A percentile compares a stretch with the other conserved stretches of the same genome.
These are phyloP conservation scores for Megalops atlanticus DNA, from an alignment of 2,113 vertebrate species.

Conservation along the genomic window DNA sequence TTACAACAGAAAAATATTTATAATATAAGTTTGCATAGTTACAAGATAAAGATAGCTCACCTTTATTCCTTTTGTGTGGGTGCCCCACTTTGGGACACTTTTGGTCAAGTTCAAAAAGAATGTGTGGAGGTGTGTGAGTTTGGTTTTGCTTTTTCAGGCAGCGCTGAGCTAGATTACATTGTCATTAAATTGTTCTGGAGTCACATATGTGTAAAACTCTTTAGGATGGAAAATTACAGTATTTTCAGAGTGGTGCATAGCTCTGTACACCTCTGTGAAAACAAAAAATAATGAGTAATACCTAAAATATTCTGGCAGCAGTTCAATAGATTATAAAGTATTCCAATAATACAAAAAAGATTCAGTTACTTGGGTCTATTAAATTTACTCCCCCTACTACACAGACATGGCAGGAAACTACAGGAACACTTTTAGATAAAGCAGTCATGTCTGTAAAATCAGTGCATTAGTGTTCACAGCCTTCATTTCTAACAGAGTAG, in stretches of 20 bases:
- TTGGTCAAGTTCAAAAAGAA: not conserved
- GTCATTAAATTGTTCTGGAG: not conserved
- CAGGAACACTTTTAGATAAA: not conserved
- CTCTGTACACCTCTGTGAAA: not conserved
- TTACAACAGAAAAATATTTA: not conserved
- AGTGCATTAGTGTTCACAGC: too few species aligned
- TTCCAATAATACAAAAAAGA: slow-evolving; percentile 1
- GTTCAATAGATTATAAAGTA: not conserved
- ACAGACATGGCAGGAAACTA: not conserved
- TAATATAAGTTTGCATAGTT: not conserved
- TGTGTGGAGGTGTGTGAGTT: not conserved
- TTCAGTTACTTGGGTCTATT: not conserved
- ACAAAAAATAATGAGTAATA: not conserved
- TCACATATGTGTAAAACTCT: slow-evolving; percentile 9
- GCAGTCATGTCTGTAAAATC: not conserved
- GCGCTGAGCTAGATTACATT: not conserved
- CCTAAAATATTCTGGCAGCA: not conserved
- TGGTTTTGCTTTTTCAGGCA: not conserved
- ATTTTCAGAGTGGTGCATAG: not conserved
- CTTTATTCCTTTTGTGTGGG: not conserved
- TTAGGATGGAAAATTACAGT: not conserved
- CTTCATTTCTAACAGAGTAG: not conserved
- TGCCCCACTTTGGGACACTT: not conserved
- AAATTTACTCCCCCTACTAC: not conserved
- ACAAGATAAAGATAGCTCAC: not conserved